Evolutionary conservation across 2,888 invertebrate genomes (phyloP).

Genomic region (Agrotis exclamationis): DNA sequence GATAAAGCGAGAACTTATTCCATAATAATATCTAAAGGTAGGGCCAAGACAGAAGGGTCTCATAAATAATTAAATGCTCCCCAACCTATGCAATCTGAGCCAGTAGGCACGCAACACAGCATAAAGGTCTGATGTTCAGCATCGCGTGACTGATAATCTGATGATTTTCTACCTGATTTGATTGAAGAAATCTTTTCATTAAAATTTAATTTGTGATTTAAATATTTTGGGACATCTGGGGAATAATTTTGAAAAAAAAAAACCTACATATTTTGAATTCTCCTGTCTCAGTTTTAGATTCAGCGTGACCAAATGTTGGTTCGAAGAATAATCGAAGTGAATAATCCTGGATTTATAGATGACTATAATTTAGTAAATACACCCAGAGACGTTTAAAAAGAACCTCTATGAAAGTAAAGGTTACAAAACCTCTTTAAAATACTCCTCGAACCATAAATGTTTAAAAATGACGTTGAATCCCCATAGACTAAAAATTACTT

Average conservation of each 20-base stretch:
- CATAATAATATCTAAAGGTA: too few species aligned
- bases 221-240: conserved; percentile 6
- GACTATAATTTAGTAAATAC: neutral
- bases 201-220: neutral
- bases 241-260: neutral
- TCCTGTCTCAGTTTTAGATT: neutral
- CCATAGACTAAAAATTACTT: conserved; percentile 10
- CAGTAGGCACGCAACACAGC: conserved; percentile 79
- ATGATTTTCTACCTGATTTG: conserved; percentile 58
- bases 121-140: conserved; percentile 69
- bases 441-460: too few species aligned
- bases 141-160: conserved; percentile 77
- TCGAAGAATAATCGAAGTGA: neutral
- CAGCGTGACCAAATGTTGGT: neutral
- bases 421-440: neutral
- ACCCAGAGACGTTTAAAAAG: too few species aligned
- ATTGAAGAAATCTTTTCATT: neutral
- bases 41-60: neutral
- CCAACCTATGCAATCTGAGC: conserved; percentile 74
- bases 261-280: neutral
- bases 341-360: neutral
- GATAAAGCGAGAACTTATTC: neutral
- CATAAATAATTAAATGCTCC: conserved; percentile 64
- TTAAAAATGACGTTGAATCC: neutral
- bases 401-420: too few species aligned